Evolutionary conservation across 1,140 invertebrate genomes (phyloP).

Genomic region (Popillia japonica): DNA sequence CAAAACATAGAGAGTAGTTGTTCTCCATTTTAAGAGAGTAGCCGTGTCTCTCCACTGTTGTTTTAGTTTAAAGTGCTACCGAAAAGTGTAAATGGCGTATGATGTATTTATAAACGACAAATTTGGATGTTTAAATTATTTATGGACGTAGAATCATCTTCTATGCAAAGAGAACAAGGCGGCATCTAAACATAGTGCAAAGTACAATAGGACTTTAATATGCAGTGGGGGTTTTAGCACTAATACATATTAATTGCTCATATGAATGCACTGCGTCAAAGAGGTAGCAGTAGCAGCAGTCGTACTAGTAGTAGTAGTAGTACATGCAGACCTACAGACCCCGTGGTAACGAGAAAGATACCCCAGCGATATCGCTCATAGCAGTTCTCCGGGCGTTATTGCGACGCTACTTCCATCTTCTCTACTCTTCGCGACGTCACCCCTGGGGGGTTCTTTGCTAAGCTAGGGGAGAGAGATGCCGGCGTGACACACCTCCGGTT

Average conservation of each 20-base stretch:
- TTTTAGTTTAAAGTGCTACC: too few relatives aligned
- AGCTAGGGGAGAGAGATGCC: slow-evolving; percentile 28
- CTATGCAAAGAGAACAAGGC: slow-evolving; percentile 11
- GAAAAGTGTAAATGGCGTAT: neutral
- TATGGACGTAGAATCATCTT: neutral
- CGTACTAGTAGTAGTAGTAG: neutral
- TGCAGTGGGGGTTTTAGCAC: slow-evolving; percentile 32
- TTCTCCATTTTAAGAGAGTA: too few relatives aligned
- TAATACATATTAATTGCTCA: slow-evolving; percentile 34
- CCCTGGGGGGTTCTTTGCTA: slow-evolving; percentile 14
- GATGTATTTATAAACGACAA: slow-evolving; percentile 1
- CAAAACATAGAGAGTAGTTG: too few relatives aligned
- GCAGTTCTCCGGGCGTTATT: slow-evolving; percentile 29
- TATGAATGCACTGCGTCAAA: slow-evolving; percentile 31
- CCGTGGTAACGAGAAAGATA: slow-evolving; percentile 30
- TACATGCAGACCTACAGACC: slow-evolving; percentile 16
- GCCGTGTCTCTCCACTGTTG: too few relatives aligned
- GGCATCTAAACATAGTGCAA: slow-evolving; percentile 1
- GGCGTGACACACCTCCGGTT: slow-evolving; percentile 47
- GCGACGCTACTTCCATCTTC: slow-evolving; percentile 21
- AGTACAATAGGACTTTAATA: slow-evolving; percentile 22
- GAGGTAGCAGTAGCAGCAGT: slow-evolving; percentile 18
- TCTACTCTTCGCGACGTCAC: slow-evolving; percentile 27
- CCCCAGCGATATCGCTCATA: slow-evolving; percentile 21
- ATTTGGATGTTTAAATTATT: neutral